Conservation (phyloP, 64 coral and sea anemone species). For the Montipora efflorescens region DNA sequence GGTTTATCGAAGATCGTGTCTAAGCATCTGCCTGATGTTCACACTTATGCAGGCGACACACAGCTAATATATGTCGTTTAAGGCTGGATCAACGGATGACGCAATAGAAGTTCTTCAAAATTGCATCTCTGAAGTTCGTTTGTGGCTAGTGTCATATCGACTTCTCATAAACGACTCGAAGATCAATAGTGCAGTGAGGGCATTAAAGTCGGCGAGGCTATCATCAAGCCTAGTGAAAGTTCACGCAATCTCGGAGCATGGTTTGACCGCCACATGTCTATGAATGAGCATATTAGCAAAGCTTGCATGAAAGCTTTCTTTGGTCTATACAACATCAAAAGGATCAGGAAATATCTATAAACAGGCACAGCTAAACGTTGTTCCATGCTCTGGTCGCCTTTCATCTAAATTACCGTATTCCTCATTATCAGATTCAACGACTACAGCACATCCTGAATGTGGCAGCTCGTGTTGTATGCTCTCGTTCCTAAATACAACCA, state of each 20-base stretch:
- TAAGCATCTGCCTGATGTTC: too few relatives aligned
- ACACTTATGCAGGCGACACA: too few relatives aligned
- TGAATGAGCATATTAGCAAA: not conserved
- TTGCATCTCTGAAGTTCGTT: too few relatives aligned
- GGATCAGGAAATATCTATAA: not conserved
- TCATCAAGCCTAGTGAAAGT: not conserved
- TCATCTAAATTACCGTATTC: not conserved
- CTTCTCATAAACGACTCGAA: too few relatives aligned
- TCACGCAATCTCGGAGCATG: not conserved
- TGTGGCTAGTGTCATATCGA: too few relatives aligned
- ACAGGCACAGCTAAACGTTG: not conserved
- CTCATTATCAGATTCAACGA: not conserved
- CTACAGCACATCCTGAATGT: not conserved
- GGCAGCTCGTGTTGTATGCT: not conserved
- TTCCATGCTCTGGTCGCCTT: not conserved
- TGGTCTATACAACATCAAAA: not conserved
- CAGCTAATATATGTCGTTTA: too few relatives aligned
- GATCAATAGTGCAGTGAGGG: too few relatives aligned
- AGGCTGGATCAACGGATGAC: too few relatives aligned
- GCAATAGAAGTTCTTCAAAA: too few relatives aligned
- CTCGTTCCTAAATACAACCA: not conserved
- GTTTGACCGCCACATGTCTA: not conserved
- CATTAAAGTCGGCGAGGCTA: too few relatives aligned
- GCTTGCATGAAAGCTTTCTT: not conserved
- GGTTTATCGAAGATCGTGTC: too few relatives aligned